A percentile compares a stretch with the other conserved stretches of the same genome.
These are phyloP conservation scores for Nibea coibor DNA, from an alignment of 2,113 vertebrate species.

Conservation along the genomic window DNA sequence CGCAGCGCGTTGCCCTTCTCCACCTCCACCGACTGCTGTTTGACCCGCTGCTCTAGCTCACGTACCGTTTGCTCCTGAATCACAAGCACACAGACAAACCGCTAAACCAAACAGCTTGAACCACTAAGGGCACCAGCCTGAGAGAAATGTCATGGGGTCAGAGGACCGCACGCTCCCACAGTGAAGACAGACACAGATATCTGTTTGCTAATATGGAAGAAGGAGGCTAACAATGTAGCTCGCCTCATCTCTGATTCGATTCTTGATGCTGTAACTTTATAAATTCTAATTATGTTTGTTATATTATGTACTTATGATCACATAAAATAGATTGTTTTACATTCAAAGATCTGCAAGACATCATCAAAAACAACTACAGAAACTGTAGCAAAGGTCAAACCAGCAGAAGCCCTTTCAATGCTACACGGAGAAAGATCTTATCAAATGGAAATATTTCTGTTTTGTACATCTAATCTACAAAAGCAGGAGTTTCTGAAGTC, in stretches of 20 bases:
- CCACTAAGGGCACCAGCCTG: neutral
- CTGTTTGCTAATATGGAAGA: neutral
- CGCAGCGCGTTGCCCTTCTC: slow-evolving; percentile 87
- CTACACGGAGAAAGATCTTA: slow-evolving; percentile 4
- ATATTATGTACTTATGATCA: neutral
- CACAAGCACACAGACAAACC: slow-evolving; percentile 23
- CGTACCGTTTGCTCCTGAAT: slow-evolving; percentile 87
- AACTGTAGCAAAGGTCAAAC: slow-evolving; percentile 20
- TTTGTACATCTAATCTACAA: neutral
- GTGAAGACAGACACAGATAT: slow-evolving; percentile 3
- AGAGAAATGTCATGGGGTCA: slow-evolving; percentile 23
- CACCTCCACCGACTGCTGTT: slow-evolving; percentile 90
- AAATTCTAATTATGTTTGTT: neutral
- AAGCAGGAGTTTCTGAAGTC: neutral
- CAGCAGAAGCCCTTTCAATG: neutral
- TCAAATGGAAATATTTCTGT: slow-evolving; percentile 3
- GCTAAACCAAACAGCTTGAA: slow-evolving; percentile 50
- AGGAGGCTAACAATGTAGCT: neutral
- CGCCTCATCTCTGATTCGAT: slow-evolving; percentile 10
- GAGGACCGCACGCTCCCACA: neutral
- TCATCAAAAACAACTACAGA: slow-evolving; percentile 31
- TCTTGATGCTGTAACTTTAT: neutral
- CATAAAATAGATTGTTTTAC: slow-evolving; percentile 12
- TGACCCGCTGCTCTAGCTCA: slow-evolving; percentile 90
- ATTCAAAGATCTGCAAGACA: slow-evolving; percentile 15